These are phyloP conservation scores for Protosalanx chinensis DNA, from an alignment of 2,797 vertebrate species.

Conservation along the genomic window DNA sequence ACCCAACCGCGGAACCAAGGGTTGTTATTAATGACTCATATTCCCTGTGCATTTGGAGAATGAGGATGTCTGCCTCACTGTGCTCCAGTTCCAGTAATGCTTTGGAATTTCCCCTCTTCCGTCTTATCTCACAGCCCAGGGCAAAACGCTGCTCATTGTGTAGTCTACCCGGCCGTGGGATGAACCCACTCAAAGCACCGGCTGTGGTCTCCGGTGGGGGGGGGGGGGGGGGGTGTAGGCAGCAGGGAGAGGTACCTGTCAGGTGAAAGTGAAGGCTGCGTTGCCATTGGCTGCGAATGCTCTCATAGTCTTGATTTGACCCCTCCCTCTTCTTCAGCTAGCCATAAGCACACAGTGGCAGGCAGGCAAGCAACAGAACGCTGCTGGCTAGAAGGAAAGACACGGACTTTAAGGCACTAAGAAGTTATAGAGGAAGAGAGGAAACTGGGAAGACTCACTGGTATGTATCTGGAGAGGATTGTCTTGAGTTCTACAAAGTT, in stretches of 20 bases:
- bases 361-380: not conserved
- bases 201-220: conserved; percentile 22
- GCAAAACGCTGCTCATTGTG: conserved; percentile 7
- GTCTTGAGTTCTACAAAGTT: not conserved
- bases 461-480: conserved; percentile 32
- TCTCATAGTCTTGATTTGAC: conserved; percentile 24
- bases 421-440: conserved; percentile 1
- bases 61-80: conserved; percentile 27
- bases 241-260: conserved; percentile 46
- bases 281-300: conserved; percentile 52
- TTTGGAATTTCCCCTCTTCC: conserved; percentile 37
- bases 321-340: not conserved
- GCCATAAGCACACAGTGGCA: not conserved
- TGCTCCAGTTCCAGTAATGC: conserved; percentile 63
- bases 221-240: not conserved
- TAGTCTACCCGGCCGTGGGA: not conserved
- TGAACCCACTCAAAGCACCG: too few species aligned
- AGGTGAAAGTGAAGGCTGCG: conserved; percentile 57
- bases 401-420: not conserved
- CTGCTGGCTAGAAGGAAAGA: not conserved
- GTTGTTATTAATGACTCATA: conserved; percentile 47
- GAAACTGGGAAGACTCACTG: conserved; percentile 18
- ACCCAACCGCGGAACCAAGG: not conserved
- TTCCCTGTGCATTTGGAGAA: conserved; percentile 48
- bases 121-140: conserved; percentile 12